Evolutionary conservation across 2,113 vertebrate species (phyloP).

Genomic region (Chionodraco myersi): DNA sequence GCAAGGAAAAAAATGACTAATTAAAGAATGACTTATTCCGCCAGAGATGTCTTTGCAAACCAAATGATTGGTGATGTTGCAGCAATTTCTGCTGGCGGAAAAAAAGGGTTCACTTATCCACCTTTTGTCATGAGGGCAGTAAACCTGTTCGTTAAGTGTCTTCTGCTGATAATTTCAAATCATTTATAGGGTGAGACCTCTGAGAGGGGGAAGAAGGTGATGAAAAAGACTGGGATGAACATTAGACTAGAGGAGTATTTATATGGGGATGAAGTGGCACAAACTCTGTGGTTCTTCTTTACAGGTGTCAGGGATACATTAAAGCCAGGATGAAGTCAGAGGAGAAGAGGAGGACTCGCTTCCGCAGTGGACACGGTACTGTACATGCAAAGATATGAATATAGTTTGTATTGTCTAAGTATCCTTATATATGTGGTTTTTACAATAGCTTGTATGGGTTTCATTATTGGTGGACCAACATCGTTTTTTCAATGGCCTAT

Average conservation of each 20-base stretch:
- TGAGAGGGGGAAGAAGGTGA: neutral
- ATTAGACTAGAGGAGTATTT: neutral
- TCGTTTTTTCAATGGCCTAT: too few relatives aligned
- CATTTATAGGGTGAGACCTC: neutral
- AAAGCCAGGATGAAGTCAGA: constrained; percentile 99
- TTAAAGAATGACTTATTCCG: constrained; percentile 7
- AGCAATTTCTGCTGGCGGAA: constrained; percentile 2
- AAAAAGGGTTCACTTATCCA: constrained; percentile 6
- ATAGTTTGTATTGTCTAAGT: neutral
- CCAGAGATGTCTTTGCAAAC: neutral
- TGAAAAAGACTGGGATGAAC: neutral
- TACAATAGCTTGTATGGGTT: neutral
- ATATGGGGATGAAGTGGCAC: neutral
- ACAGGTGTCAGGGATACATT: constrained; percentile 97
- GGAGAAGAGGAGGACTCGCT: constrained; percentile 92
- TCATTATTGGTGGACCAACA: neutral
- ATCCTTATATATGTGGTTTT: neutral
- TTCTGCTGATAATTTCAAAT: constrained; percentile 8
- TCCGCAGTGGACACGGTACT: constrained; percentile 94
- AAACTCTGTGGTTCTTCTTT: constrained; percentile 23
- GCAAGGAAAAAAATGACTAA: constrained; percentile 30
- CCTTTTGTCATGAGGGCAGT: neutral
- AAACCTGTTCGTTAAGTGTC: neutral
- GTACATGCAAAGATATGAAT: neutral
- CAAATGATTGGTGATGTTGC: neutral